A percentile compares a stretch with the other conserved stretches of the same genome.
These are phyloP conservation scores for Calonectris borealis DNA, from an alignment of 2,113 vertebrate species.

Conservation along the genomic window DNA sequence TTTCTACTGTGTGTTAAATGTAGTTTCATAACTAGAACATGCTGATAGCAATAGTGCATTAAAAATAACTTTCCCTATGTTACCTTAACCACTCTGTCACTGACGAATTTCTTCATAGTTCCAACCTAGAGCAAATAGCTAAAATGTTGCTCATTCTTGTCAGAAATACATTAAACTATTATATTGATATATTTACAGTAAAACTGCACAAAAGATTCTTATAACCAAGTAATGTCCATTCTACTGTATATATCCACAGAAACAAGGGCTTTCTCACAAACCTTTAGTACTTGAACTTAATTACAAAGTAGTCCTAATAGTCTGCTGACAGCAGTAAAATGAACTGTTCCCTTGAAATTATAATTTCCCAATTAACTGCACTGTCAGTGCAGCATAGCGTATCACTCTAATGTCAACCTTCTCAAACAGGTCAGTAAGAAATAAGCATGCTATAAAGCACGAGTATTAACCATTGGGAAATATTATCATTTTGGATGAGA, in stretches of 20 bases:
- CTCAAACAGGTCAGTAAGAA: background rate
- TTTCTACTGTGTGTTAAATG: conserved; percentile 34
- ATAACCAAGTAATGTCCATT: background rate
- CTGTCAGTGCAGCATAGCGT: rapidly evolving
- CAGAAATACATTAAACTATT: conserved; percentile 2
- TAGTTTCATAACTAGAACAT: conserved; percentile 38
- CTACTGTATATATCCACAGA: background rate
- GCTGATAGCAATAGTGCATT: conserved; percentile 36
- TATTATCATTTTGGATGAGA: background rate
- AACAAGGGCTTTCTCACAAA: background rate
- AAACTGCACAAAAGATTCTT: background rate
- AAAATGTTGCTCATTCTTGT: conserved; percentile 64
- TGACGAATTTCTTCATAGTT: conserved; percentile 60
- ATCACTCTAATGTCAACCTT: background rate
- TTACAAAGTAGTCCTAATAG: background rate
- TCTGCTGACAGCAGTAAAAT: background rate
- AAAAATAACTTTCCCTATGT: conserved; percentile 57
- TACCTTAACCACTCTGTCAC: conserved; percentile 69
- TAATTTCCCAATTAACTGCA: background rate
- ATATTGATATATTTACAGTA: background rate
- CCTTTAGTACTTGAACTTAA: background rate
- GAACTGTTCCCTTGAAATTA: background rate
- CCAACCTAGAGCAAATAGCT: conserved; percentile 69
- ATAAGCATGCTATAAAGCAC: background rate
- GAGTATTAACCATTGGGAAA: background rate